These are phyloP conservation scores for Esox lucius DNA, from an alignment of 2,797 vertebrate genomes.

Conservation along the genomic window DNA sequence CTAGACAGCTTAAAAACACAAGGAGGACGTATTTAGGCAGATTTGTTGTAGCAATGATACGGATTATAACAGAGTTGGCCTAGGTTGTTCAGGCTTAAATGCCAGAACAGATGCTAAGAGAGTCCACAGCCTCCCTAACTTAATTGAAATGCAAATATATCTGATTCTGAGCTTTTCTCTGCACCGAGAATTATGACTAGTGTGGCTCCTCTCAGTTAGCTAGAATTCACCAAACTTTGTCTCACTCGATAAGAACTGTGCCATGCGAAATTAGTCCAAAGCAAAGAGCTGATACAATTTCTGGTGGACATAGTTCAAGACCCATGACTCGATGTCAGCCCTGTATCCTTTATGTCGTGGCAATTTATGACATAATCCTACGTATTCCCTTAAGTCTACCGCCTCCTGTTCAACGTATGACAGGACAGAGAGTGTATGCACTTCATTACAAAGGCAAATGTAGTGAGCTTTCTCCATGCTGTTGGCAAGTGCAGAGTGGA, in stretches of 20 bases:
- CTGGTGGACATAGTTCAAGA: background rate
- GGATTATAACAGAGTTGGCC: conserved; percentile 9
- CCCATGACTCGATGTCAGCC: background rate
- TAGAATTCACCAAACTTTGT: background rate
- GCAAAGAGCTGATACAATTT: background rate
- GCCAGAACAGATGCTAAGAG: background rate
- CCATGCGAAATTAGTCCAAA: background rate
- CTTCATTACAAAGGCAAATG: conserved; percentile 10
- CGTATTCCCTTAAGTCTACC: background rate
- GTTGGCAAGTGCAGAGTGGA: conserved; percentile 33
- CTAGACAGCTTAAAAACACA: conserved; percentile 37
- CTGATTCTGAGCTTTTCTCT: background rate
- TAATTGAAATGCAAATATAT: conserved; percentile 3
- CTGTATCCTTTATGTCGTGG: background rate
- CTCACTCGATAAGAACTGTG: background rate
- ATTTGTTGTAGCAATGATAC: conserved; percentile 16
- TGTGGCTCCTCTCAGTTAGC: background rate
- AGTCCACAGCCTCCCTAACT: background rate
- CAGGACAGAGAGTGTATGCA: background rate
- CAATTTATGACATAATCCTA: background rate
- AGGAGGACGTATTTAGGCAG: conserved; percentile 10
- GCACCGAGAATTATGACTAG: background rate
- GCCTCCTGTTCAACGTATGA: background rate
- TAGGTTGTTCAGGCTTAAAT: background rate
- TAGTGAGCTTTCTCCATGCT: conserved; percentile 30